Base-by-base conservation (phyloP, 1,140 invertebrate genomes). In the Oscheius sp. region DNA sequence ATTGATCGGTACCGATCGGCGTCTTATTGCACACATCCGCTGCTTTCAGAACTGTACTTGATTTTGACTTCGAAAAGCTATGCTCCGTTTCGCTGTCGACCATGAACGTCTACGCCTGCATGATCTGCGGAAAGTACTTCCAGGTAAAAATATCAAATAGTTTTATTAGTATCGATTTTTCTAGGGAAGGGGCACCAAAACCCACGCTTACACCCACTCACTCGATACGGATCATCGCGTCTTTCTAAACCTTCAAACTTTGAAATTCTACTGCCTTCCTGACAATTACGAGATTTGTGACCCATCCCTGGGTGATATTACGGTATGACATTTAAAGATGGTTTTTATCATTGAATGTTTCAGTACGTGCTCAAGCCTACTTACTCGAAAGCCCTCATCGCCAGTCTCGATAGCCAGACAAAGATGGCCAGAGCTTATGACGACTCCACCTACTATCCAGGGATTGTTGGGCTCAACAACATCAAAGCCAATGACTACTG, bases 221-320 rank as follows among this genome's bases (percentile, higher is more conserved):
- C 94, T 98, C 2, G 92, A 92, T 59, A 94, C 96, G 79, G 91
- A 91, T 72, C 97, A 99, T 87, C 95, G 97, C 88, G 95, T 99
- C 1, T 99, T 93, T 85, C 87, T 99, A 0, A 99, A 99, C 88
- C 87, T 99, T 36, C 92, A 94, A 75, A 97, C 95, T 0, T 87
- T 99, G 59, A 94, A 95, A 82, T 99, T 99, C 87, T 99, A 99
- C 85, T 99, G 97, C 86, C 87, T 99, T 32, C 97, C 97, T 26
- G 97, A 99, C 85, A 99, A 99, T 86, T 99, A 99, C 88, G 94
- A 98, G 89, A 95, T 99, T 79, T 93, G 98, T 80, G 95, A 99
- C 89, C 97, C 95, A 1, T 97, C 95, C 3, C 85, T 99, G 73
- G 95, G 97, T 87, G 96, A 99, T 81, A 99, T 99, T 34, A 97